Conservation (phyloP, 2,888 invertebrate species). For the Agriotes lineatus region DNA sequence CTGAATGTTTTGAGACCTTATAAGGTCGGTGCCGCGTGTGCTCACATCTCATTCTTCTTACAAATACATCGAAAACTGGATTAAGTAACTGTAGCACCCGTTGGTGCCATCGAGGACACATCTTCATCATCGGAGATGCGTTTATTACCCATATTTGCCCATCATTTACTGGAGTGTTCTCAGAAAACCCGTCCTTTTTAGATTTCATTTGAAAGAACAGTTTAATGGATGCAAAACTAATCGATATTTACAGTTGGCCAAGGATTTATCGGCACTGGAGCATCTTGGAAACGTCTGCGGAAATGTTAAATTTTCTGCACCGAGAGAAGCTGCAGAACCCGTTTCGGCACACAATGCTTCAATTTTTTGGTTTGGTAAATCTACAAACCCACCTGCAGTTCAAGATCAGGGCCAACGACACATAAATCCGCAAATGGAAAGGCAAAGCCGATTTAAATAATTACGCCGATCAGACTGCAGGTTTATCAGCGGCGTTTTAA, state of each 20-base stretch:
- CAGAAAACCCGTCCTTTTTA: no score
- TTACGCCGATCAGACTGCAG: background rate
- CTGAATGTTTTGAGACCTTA: background rate
- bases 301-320: background rate
- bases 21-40: background rate
- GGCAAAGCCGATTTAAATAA: slow-evolving; percentile 3
- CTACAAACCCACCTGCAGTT: slow-evolving; percentile 22
- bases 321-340: slow-evolving; percentile 12
- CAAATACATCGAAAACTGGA: slow-evolving; percentile 12
- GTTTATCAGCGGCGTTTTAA: background rate
- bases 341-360: slow-evolving; percentile 25
- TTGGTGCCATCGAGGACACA: background rate
- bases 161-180: no score
- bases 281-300: background rate
- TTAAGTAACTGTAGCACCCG: slow-evolving; percentile 30
- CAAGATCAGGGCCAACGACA: slow-evolving; percentile 35
- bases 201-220: background rate
- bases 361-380: slow-evolving; percentile 15
- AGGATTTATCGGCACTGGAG: background rate
- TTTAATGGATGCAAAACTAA: background rate
- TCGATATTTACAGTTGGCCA: slow-evolving; percentile 2
- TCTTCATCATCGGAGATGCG: background rate
- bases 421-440: slow-evolving; percentile 9
- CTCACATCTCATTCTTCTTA: background rate
- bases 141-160: no score